Base-by-base conservation (phyloP, 2,113 vertebrate genomes). In the Periophthalmus modestus region DNA sequence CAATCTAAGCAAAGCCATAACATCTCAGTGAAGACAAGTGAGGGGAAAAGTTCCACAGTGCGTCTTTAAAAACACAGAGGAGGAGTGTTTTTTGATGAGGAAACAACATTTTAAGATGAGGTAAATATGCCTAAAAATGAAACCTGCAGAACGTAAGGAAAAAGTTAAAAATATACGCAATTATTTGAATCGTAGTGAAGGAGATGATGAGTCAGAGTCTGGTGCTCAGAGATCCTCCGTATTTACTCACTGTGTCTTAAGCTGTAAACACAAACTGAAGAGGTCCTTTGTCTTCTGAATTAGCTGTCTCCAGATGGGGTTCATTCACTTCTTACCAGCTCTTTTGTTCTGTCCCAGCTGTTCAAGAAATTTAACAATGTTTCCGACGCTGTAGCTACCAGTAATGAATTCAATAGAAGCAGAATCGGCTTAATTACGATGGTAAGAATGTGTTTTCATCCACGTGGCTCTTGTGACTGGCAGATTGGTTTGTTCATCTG, bases 181-280 rank as follows among this genome's bases (percentile, higher is more conserved):
- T 43, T 2, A 9, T 43, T n/a, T 24, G 19, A 84, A 72, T 9
- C 13, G 24, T 1, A 1, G 34, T 48, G 16, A 23, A 34, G 71
- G 57, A 33, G 23, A 47, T 21, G 24, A 75, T 77, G 68, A 80
- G 4, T 82, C 65, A 50, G 66, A 43, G 39, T 9, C 39, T 43
- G 59, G 7, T 28, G 28, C 33, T 57, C 19, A 48, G 57, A 28
- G 18, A 54, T 68, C 9, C 6, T 74, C 59, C 57, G 54, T 67
- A 12, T 86, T 81, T 70, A 48, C 63, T 81, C 36, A 43, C 39
- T 9, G 39, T 65, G n/a, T 7, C 33, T 63, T 39, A 33, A 66
- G 6, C 21, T 58, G 67, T 81, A 61, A 80, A 75, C 21, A 39
- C 36, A 71, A 70, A 33, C 33, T 54, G 16, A 69, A 66, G 24